Percentiles rank a stretch among this genome's conserved stretches.
phyloP scores from a whole-genome alignment of 2,797 vertebrate species.

The Liasis olivaceus region DNA sequence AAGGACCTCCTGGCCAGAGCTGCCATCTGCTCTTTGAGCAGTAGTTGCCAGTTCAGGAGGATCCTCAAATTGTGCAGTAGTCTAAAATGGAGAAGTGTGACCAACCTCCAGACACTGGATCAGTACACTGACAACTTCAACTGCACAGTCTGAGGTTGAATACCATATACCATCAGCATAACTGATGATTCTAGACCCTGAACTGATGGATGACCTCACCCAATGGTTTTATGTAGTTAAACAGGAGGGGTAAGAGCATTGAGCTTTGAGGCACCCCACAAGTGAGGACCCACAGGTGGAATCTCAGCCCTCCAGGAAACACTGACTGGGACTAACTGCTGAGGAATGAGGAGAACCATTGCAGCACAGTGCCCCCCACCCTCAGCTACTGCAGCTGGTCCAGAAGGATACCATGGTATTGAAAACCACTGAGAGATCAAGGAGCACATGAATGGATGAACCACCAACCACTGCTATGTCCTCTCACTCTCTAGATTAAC shows the following conservation, averaged over 20 bases:
- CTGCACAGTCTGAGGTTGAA: background rate
- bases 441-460: background rate
- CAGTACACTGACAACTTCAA: background rate
- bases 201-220: background rate
- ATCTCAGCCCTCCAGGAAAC: background rate
- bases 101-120: background rate
- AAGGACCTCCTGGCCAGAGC: background rate
- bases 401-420: background rate
- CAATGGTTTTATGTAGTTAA: background rate
- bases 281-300: background rate
- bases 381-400: background rate
- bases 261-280: background rate
- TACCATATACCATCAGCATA: background rate
- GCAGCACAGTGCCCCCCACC: background rate
- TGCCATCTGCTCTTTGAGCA: background rate
- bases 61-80: background rate
- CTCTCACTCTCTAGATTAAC: background rate
- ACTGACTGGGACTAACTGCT: background rate
- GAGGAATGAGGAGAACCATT: background rate
- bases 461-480: background rate
- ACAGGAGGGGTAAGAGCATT: background rate
- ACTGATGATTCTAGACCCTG: background rate
- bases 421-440: background rate
- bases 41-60: background rate
- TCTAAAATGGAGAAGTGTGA: background rate